Base-by-base conservation (phyloP, 2,113 vertebrate species). In the Himantopus leucocephalus region DNA sequence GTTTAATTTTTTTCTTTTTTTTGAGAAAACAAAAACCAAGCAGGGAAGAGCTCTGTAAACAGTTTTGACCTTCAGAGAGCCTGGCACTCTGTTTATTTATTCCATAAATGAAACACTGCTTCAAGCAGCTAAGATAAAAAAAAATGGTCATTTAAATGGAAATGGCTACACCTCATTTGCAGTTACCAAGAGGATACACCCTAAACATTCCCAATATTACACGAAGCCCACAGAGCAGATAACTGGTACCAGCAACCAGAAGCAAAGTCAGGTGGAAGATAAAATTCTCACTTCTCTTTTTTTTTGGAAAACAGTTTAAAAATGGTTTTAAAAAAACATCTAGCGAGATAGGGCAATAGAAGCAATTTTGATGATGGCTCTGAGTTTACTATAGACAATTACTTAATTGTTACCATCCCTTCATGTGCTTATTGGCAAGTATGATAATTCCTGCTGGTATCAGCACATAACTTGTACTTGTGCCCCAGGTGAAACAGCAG, bases 61-160 rank as follows among this genome's bases (percentile, higher is more conserved):
- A 96, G 59, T 92, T 95, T 58, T 88, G 89, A 92, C 73, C 72
- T 96, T 92, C 92, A 75, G 62, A 71, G 6, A 81, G 56, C 12
- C 43, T 41, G 30, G 23, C 8, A 66, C 20, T 85, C 72, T 45
- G 14, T 34, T 87, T 35, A 87, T 91, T 55, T 62, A 63, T 89
- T 67, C 41, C 35, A 77, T 85, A 89, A 90, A 70, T 62, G 43
- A 95, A 85, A 82, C 22, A 50, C 12, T 30, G 37, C 58, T 95
- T 73, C 17, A 70, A 92, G 85, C 55, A 84, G 64, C 74, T 90
- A 47, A 68, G 20, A 8, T 35, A 27, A 35, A 60, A 17, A 34
- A 24, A 82, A 78, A 78, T 2, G 14, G 19, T 68, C 4, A 68
- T 79, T 95, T 91, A 81, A 48, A 75, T 74, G n/a, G 68, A 87